Evolutionary conservation across 53 echinoderm and acorn worm genomes (phyloP).

Genomic region (Paracentrotus lividus): DNA sequence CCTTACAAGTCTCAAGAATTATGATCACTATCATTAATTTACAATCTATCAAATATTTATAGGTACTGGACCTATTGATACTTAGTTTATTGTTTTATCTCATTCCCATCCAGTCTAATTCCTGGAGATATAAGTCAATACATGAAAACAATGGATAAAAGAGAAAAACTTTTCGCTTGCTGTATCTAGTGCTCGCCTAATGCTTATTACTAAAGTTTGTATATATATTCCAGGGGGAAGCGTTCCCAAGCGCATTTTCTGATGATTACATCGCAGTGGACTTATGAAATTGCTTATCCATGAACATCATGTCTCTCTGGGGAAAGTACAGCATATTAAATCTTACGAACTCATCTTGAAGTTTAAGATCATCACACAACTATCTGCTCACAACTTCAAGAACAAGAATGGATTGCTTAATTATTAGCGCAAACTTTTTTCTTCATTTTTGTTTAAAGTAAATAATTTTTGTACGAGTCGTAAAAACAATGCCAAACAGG

Average conservation of each 20-base stretch:
- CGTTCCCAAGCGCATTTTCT: neutral
- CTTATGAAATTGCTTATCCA: neutral
- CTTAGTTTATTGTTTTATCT: neutral
- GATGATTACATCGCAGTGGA: neutral
- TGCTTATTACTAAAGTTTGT: neutral
- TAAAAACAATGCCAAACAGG: too few species aligned
- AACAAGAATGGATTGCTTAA: too few species aligned
- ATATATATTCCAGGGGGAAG: neutral
- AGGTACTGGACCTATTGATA: neutral
- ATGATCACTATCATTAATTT: too few species aligned
- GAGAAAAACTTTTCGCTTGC: neutral
- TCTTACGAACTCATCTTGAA: too few species aligned
- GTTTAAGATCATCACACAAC: too few species aligned
- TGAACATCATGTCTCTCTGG: neutral
- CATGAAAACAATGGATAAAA: neutral
- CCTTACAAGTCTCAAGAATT: too few species aligned
- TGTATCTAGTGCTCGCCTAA: neutral
- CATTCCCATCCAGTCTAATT: neutral
- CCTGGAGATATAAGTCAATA: neutral
- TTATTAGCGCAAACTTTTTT: too few species aligned
- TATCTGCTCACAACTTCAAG: too few species aligned
- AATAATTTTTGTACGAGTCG: too few species aligned
- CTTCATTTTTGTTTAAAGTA: too few species aligned
- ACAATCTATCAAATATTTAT: constrained; percentile 3
- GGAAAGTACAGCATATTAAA: neutral